Conservation (phyloP, 2,113 vertebrate species). For the Antechinus flavipes region DNA sequence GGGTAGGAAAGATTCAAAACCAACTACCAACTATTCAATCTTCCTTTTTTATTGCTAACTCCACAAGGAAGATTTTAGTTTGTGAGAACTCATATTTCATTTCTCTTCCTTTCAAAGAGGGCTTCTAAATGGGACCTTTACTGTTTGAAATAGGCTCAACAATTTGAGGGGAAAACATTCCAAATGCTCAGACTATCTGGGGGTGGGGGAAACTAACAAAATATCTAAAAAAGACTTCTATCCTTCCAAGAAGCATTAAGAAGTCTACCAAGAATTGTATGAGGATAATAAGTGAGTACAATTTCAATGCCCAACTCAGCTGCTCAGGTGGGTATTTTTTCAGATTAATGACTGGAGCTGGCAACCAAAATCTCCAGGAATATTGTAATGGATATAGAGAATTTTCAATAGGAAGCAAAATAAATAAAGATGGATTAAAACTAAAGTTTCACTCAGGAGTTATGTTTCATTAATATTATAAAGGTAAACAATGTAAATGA, state of each 20-base stretch:
- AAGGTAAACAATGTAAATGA: slow-evolving; percentile 52
- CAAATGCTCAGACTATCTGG: neutral
- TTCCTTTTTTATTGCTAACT: neutral
- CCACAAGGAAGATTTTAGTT: neutral
- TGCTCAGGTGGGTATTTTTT: neutral
- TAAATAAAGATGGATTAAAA: slow-evolving; percentile 12
- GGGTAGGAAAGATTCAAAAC: neutral
- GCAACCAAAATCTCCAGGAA: slow-evolving; percentile 32
- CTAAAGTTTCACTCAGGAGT: slow-evolving; percentile 46
- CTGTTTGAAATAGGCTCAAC: neutral
- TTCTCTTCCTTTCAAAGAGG: slow-evolving; percentile 39
- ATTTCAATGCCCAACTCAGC: neutral
- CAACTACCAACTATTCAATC: neutral
- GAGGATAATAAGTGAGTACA: neutral
- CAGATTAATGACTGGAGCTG: neutral
- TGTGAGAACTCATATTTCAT: neutral
- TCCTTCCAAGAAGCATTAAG: slow-evolving; percentile 18
- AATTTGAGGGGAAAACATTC: slow-evolving; percentile 6
- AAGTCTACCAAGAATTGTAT: neutral
- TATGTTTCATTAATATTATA: slow-evolving; percentile 45
- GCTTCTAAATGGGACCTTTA: neutral
- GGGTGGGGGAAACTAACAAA: neutral
- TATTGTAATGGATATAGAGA: neutral
- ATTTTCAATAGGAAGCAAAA: slow-evolving; percentile 47
- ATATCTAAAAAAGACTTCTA: neutral